A percentile compares a stretch with the other conserved stretches of the same genome.
These are phyloP conservation scores for Acrocephalus scirpaceus DNA, from an alignment of 2,797 vertebrate genomes.

Conservation along the genomic window DNA sequence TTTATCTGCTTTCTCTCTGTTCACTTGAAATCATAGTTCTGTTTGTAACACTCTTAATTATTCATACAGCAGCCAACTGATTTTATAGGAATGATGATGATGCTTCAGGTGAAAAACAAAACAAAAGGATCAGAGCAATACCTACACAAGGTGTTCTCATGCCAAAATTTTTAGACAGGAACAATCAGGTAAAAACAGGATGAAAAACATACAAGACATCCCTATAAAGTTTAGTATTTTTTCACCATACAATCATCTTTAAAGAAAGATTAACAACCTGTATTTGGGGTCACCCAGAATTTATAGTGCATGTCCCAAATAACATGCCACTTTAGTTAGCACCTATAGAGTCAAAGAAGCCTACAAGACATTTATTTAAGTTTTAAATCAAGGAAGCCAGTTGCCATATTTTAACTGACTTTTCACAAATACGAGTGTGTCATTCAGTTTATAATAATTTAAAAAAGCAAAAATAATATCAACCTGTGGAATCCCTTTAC, in stretches of 20 bases:
- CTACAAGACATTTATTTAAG: neutral
- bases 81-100: slow-evolving; percentile 5
- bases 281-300: neutral
- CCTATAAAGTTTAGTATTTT: neutral
- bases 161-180: neutral
- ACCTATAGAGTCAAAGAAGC: neutral
- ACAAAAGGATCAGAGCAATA: slow-evolving; percentile 18
- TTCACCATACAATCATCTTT: neutral
- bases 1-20: slow-evolving; percentile 7
- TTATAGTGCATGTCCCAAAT: neutral
- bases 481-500: neutral
- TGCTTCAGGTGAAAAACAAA: slow-evolving; percentile 25
- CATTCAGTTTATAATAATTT: neutral
- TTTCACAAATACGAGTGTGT: neutral
- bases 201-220: neutral
- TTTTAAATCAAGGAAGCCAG: neutral
- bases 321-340: neutral
- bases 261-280: neutral
- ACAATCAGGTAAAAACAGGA: neutral
- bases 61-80: slow-evolving; percentile 6
- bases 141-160: neutral
- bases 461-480: neutral
- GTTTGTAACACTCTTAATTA: slow-evolving; percentile 33
- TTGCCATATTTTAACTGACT: neutral
- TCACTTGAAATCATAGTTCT: slow-evolving; percentile 4